phyloP scores from a whole-genome alignment of 1,140 invertebrate species.

The Drosophila arizonae region DNA sequence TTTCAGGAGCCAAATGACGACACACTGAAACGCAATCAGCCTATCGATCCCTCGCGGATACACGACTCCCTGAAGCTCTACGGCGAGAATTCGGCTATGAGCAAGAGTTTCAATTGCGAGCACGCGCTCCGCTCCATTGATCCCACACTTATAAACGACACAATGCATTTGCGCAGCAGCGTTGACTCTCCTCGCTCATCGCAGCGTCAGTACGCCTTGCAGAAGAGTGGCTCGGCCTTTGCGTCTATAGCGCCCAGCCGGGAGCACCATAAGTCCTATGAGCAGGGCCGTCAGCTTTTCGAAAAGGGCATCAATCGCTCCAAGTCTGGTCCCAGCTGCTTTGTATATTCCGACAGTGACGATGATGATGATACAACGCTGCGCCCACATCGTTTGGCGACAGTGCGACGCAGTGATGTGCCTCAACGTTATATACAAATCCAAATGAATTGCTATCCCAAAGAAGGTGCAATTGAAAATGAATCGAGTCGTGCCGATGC shows the following conservation, averaged over 20 bases:
- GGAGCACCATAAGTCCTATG: slow-evolving; percentile 56
- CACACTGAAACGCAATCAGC: slow-evolving; percentile 83
- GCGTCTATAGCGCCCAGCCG: slow-evolving; percentile 49
- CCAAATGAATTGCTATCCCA: slow-evolving; percentile 82
- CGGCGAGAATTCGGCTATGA: slow-evolving; percentile 80
- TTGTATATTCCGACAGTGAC: slow-evolving; percentile 83
- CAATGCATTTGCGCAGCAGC: slow-evolving; percentile 67
- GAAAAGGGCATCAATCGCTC: slow-evolving; percentile 86
- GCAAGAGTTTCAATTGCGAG: slow-evolving; percentile 82
- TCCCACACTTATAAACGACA: slow-evolving; percentile 77
- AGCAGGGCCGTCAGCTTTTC: slow-evolving; percentile 69
- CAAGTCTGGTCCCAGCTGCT: slow-evolving; percentile 88
- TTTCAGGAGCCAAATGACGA: slow-evolving; percentile 80
- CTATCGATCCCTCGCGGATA: slow-evolving; percentile 83
- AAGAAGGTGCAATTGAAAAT: slow-evolving; percentile 61
- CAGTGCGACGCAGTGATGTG: slow-evolving; percentile 73
- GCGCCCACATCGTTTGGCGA: slow-evolving; percentile 58
- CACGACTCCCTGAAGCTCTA: slow-evolving; percentile 83
- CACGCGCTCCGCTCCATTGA: slow-evolving; percentile 77
- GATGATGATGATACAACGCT: slow-evolving; percentile 71
- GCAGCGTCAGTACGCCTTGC: slow-evolving; percentile 73
- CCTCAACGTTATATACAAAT: slow-evolving; percentile 75
- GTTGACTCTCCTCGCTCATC: slow-evolving; percentile 59
- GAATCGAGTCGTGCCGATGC: slow-evolving; percentile 74
- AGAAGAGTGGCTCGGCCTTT: slow-evolving; percentile 83